Conservation (phyloP, 2,797 vertebrate species). For the Streptopelia turtur region DNA sequence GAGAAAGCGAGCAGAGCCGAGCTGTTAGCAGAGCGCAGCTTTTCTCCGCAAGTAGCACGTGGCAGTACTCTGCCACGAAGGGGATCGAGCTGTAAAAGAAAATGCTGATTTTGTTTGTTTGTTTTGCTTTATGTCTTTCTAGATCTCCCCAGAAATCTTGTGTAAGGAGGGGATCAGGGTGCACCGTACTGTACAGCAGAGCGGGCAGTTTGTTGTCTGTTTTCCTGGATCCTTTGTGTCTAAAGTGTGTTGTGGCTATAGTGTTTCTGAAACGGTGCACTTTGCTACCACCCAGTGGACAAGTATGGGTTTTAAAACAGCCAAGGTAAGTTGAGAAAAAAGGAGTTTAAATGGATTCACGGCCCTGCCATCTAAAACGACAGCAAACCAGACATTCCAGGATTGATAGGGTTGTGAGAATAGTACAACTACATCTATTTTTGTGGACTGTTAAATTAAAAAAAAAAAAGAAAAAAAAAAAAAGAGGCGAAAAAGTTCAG, state of each 20-base stretch:
- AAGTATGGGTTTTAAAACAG: conserved; percentile 95
- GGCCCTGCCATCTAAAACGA: background rate
- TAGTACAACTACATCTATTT: background rate
- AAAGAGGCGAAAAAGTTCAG: background rate
- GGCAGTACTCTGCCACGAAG: background rate
- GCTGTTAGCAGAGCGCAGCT: background rate
- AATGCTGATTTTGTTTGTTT: background rate
- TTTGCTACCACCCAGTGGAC: conserved; percentile 99
- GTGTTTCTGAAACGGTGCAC: conserved; percentile 98
- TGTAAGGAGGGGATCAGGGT: conserved; percentile 96
- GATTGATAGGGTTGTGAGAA: background rate
- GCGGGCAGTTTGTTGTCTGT: conserved; percentile 97
- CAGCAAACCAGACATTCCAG: conserved; percentile 37
- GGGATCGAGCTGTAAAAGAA: background rate
- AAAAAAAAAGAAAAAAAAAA: background rate
- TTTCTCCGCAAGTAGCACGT: background rate
- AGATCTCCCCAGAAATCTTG: conserved; percentile 99
- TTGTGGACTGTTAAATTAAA: background rate
- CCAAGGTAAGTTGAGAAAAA: conserved; percentile 86
- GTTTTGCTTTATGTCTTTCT: background rate
- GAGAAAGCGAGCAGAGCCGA: background rate
- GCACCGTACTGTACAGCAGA: conserved; percentile 95
- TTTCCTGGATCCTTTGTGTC: conserved; percentile 98
- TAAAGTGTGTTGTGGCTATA: conserved; percentile 98
- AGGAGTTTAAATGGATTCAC: conserved; percentile 45